phyloP scores from a whole-genome alignment of 2,797 vertebrate species.

The Enteromius argenteus region DNA sequence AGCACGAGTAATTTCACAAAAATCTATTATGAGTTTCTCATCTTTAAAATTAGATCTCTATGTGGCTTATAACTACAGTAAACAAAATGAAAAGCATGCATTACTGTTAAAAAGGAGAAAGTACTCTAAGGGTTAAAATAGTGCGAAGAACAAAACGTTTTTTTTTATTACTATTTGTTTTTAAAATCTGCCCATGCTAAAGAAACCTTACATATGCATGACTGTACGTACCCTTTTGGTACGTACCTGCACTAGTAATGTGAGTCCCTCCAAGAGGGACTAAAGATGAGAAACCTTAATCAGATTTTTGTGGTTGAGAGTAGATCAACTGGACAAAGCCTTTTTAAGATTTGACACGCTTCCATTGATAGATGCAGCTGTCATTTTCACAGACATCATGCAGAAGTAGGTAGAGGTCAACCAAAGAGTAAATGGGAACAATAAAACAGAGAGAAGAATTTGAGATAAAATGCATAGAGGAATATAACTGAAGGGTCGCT shows the following conservation, averaged over 20 bases:
- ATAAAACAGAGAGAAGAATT: slow-evolving; percentile 80
- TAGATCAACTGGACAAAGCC: slow-evolving; percentile 99
- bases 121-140: slow-evolving; percentile 69
- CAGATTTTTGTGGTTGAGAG: slow-evolving; percentile 99
- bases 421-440: slow-evolving; percentile 81
- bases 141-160: slow-evolving; percentile 68
- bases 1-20: slow-evolving; percentile 99
- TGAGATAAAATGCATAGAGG: slow-evolving; percentile 88
- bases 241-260: neutral
- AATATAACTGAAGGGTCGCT: slow-evolving; percentile 88
- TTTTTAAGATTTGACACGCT: slow-evolving; percentile 98
- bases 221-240: neutral
- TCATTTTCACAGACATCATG: slow-evolving; percentile 99
- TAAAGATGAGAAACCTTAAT: slow-evolving; percentile 99
- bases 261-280: slow-evolving; percentile 63
- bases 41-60: slow-evolving; percentile 80
- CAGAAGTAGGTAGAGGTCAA: slow-evolving; percentile 90
- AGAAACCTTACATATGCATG: neutral
- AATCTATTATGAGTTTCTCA: slow-evolving; percentile 99
- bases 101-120: neutral
- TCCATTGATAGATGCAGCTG: slow-evolving; percentile 99
- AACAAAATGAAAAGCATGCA: neutral
- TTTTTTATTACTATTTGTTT: neutral
- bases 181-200: slow-evolving; percentile 56
- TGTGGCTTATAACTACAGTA: slow-evolving; percentile 38